Evolutionary conservation across 53 echinoderm and acorn worm species (phyloP).

Genomic region (Echinometra lucunter): DNA sequence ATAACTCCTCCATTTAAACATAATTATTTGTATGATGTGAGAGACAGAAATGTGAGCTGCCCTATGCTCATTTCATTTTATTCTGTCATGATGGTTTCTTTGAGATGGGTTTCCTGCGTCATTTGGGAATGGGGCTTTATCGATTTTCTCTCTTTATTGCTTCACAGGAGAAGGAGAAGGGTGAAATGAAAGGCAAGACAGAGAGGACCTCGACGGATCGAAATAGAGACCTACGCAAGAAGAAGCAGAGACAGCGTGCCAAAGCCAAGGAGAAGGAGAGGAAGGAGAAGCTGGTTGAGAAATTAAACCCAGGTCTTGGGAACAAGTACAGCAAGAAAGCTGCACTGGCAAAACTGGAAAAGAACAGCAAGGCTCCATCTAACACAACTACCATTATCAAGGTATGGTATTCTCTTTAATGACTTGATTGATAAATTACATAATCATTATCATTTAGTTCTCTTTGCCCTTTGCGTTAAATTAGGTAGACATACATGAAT

Average conservation of each 20-base stretch:
- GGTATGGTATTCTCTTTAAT: conserved; percentile 71
- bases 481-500: too few species aligned
- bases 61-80: too few species aligned
- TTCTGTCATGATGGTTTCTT: too few species aligned
- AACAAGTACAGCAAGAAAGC: conserved; percentile 83
- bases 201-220: conserved; percentile 86
- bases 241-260: conserved; percentile 83
- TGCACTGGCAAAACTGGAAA: conserved; percentile 83
- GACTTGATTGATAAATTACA: too few species aligned
- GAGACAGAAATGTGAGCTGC: too few species aligned
- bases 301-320: conserved; percentile 73
- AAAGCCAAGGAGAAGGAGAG: conserved; percentile 75
- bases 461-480: too few species aligned
- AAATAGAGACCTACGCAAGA: conserved; percentile 80
- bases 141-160: background rate
- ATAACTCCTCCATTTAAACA: too few species aligned
- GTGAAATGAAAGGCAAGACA: conserved; percentile 87
- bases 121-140: too few species aligned
- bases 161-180: conserved; percentile 78
- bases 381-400: conserved; percentile 87
- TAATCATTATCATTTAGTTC: too few species aligned
- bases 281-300: conserved; percentile 76
- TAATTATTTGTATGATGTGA: too few species aligned
- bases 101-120: too few species aligned
- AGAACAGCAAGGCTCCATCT: conserved; percentile 82